Evolutionary conservation across 2,888 invertebrate genomes (phyloP).

Genomic region (Epistrophella euchroma): DNA sequence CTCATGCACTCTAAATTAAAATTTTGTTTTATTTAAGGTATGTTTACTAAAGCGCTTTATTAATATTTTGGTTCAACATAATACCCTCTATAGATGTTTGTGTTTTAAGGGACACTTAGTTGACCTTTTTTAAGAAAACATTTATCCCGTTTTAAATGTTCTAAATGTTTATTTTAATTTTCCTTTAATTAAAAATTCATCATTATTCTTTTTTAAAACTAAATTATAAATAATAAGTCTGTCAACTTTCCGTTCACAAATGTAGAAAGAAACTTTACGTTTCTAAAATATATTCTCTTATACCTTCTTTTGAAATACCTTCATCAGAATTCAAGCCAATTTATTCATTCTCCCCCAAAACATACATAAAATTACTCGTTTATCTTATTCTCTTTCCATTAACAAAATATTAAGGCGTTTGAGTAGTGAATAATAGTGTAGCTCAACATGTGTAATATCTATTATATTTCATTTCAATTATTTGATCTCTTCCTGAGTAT

Average conservation of each 20-base stretch:
- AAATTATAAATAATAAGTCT: not conserved
- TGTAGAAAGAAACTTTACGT: too few relatives aligned
- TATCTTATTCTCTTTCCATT: slow-evolving; percentile 9
- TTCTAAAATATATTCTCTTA: not conserved
- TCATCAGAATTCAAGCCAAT: not conserved
- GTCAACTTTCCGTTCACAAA: too few relatives aligned
- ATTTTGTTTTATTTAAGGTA: too few relatives aligned
- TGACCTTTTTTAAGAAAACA: too few relatives aligned
- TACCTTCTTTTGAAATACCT: not conserved
- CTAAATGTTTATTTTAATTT: not conserved
- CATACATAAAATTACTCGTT: not conserved
- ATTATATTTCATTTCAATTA: slow-evolving; percentile 11
- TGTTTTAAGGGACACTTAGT: too few relatives aligned
- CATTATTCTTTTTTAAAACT: not conserved
- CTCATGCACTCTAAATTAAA: too few relatives aligned
- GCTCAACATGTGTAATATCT: not conserved
- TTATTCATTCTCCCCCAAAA: not conserved
- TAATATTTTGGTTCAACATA: too few relatives aligned
- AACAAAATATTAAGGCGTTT: not conserved
- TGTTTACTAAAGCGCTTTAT: too few relatives aligned
- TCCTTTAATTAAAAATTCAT: not conserved
- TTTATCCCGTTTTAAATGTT: too few relatives aligned
- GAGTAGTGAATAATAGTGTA: not conserved
- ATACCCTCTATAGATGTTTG: too few relatives aligned
- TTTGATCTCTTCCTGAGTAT: not conserved